These are phyloP conservation scores for Thera obeliscata DNA, from an alignment of 2,888 invertebrate genomes.

Conservation along the genomic window DNA sequence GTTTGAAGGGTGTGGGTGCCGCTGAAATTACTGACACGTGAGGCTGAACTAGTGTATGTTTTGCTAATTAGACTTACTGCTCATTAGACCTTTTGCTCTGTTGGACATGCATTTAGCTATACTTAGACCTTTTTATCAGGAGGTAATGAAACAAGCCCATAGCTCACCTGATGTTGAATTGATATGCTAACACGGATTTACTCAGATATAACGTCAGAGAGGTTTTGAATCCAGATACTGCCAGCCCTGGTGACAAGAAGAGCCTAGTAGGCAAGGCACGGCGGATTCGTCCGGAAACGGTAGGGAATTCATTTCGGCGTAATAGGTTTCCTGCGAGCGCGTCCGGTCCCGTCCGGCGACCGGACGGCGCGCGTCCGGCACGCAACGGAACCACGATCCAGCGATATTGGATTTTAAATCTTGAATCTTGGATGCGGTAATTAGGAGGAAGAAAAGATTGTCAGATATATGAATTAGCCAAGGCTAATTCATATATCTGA, in stretches of 20 bases:
- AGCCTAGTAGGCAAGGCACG: constrained; percentile 71
- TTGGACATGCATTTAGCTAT: no score
- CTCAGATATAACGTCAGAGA: no score
- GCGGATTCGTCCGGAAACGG: constrained; percentile 81
- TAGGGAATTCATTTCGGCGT: constrained; percentile 83
- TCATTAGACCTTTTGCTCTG: no score
- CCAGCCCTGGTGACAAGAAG: constrained; percentile 63
- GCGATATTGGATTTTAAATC: constrained; percentile 37
- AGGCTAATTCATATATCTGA: no score
- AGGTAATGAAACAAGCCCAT: no score
- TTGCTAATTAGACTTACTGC: no score
- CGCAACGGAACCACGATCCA: constrained; percentile 65
- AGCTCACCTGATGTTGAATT: no score
- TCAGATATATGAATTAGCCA: background rate
- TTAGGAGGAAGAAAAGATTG: constrained; percentile 7
- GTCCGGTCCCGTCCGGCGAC: constrained; percentile 72
- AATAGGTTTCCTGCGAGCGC: constrained; percentile 81
- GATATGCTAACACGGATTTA: no score
- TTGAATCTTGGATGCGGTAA: constrained; percentile 14
- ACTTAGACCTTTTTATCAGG: no score
- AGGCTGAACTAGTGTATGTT: no score
- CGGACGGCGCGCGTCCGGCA: constrained; percentile 64
- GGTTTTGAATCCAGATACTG: constrained; percentile 2
- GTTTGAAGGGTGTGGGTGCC: no score
- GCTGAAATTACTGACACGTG: no score